Evolutionary conservation across 1,140 invertebrate genomes (phyloP).

Genomic region (Metopolophium dirhodum): DNA sequence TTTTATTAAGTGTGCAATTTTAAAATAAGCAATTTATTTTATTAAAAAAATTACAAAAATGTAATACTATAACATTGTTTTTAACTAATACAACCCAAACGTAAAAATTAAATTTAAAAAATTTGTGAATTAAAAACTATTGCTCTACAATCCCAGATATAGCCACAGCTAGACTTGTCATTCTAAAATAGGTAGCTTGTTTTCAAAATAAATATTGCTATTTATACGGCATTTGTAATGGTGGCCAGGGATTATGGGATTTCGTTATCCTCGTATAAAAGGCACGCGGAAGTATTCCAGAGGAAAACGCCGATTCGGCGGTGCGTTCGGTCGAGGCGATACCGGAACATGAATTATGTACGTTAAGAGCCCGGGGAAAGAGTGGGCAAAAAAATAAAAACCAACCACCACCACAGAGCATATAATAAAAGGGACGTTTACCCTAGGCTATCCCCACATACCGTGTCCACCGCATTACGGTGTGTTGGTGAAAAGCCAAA

Average conservation of each 20-base stretch:
- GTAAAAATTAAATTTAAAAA: neutral
- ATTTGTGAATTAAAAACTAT: neutral
- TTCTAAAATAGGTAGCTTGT: neutral
- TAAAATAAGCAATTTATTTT: neutral
- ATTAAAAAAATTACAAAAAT: neutral
- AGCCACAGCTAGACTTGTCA: neutral
- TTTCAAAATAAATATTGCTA: constrained; percentile 18
- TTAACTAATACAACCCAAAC: neutral
- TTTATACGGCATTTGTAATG: constrained; percentile 27
- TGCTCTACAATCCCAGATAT: neutral
- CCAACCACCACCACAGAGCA: constrained; percentile 35
- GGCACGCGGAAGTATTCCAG: neutral
- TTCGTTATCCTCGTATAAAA: constrained; percentile 38
- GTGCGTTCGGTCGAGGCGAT: constrained; percentile 48
- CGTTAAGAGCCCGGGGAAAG: constrained; percentile 35
- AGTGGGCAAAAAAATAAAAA: neutral
- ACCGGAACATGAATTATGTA: constrained; percentile 54
- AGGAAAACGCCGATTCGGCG: constrained; percentile 51
- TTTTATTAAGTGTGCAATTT: neutral
- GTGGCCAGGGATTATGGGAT: constrained; percentile 41
- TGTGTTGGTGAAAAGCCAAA: constrained; percentile 56
- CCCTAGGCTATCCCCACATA: constrained; percentile 36
- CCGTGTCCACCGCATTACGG: constrained; percentile 21
- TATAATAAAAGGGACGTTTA: constrained; percentile 57
- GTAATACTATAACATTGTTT: neutral